Evolutionary conservation across 2,888 invertebrate genomes (phyloP), one percentile per base, ranked within the genome.

Genomic region (Keiferia lycopersicella): DNA sequence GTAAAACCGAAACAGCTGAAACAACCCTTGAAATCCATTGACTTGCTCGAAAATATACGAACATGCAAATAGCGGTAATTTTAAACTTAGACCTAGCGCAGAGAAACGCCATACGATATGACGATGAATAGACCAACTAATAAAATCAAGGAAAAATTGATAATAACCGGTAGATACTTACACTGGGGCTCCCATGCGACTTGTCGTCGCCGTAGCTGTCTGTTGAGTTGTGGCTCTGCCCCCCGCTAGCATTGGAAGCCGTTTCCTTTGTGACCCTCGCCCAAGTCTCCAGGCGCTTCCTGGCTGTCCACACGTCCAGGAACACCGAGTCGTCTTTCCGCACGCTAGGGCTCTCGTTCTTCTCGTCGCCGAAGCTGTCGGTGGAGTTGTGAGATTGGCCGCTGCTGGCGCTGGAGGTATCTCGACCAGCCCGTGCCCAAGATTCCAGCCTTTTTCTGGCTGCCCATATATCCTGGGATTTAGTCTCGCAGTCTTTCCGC

Each of bases 261-360:
- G 95, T 88, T 77, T 95, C 95, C 76, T 95, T 93, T 57, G 95
- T 95, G 60, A 95, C 95, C 63, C 94, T 89, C 2, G 95, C 95
- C 96, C 96, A 96, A 11, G 95, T 94, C 82, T 96, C 95, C 57
- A 96, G 92, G 69, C 95, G 88, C 81, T 95, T 95, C 84, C 96
- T 95, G 34, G 95, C 95, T 67, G 95, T 94, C 95, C 95, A 96
- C 73, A 95, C 95, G 20, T 66, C 95, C 94, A 18, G 95, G 94
- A 65, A 95, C 95, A 73, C 95, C 95, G 75, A 95, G 88, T 65
- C 56, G 30, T 56, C 56, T 30, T 56, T 56, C 8, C 56, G 30
- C n/a, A 87, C 91, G 76, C 81, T 89, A 34, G 83, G 88, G 68
- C 87, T 91, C 63, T 87, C 84, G 73, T 88, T 88, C 73, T 87